Base-by-base conservation (phyloP, 2,888 invertebrate species). In the Phaonia tiefii region DNA sequence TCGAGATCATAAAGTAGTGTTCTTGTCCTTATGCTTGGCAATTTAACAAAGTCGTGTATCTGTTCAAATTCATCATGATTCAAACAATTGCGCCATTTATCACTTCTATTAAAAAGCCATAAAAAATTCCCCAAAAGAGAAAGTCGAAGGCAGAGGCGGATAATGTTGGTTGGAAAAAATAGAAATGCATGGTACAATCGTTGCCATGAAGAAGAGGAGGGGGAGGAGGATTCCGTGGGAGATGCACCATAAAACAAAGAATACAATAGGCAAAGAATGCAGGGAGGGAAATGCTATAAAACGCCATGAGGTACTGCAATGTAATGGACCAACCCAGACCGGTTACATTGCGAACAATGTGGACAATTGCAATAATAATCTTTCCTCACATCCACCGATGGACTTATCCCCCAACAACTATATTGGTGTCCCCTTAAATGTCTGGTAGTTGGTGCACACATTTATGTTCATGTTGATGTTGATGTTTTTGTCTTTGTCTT, bases 311-410 rank as follows among this genome's bases (percentile, higher is more conserved):
- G 39, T 63, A 37, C 20, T 63, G 63, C 39, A 37, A 20, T 63
- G 42, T 22, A 63, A 63, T 63, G 42, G 42, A 17, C n/a, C n/a
- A n/a, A n/a, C n/a, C n/a, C n/a, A n/a, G n/a, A n/a, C 42, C 20
- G 49, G 42, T 20, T 42, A 39, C 10, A 42, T 22, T 20, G 13
- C 60, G 39, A 4, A 63, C 63, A 63, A 42, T 63, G 63, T 37
- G 37, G 63, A 63, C 63, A 63, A 63, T 63, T 63, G 42, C 63
- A 17, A 63, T 63, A 63, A 63, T 63, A 63, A 63, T 42, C 63
- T 42, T 39, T 39, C 26, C 0, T 17, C 25, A 31, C 25, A 1
- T 25, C 54, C 25, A 25, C 46, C 15, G 8, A 15, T 7, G 15
- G 60, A 10, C 60, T 3, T 60, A n/a, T 20, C 22, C 51, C 51